Evolutionary conservation across 2,113 vertebrate genomes (phyloP), one percentile per base, ranked within the genome.

Genomic region (Brienomyrus brachyistius): DNA sequence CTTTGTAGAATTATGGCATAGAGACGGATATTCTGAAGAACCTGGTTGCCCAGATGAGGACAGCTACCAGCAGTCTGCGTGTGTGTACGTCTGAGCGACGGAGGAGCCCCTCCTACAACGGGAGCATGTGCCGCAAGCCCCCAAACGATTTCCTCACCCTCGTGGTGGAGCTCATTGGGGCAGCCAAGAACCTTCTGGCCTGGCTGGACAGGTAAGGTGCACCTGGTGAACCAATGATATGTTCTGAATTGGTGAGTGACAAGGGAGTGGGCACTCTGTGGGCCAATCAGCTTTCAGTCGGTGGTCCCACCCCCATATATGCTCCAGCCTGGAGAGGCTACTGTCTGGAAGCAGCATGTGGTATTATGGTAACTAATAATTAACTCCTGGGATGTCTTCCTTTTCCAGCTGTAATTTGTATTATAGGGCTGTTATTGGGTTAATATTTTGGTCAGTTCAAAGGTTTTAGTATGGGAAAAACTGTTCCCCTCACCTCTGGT

Each of bases 11-110:
- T 94, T 99, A 99, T 88, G 98, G 98, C 31, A 97, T 99, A 17
- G 98, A 99, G 96, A 98, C 97, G 0, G 98, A 99, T 93, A 99
- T 97, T 86, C 96, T 99, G 96, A 99, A 98, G 96, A 97, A 95
- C 91, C 93, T 99, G 94, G 96, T 99, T 82, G 94, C 97, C 93
- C 97, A 96, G 91, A 96, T 99, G 93, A 95, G 97, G 91, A 96
- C 97, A 0, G 96, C 98, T 47, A 96, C 97, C 92, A 97, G 96
- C 92, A 97, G 97, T 86, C 95, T 99, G 4, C 97, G 98, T 92
- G 97, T 96, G 86, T 97, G 97, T 89, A 97, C 98, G 1, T 95
- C 96, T 2, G 97, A 96, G 88, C 95, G 97, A 84, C 95, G 97
- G 91, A 98, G 96, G 90, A 97, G 94, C 91, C 95, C 96, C 0